These are phyloP conservation scores for Neoniphon sammara DNA, from an alignment of 2,797 vertebrate genomes.

Conservation along the genomic window DNA sequence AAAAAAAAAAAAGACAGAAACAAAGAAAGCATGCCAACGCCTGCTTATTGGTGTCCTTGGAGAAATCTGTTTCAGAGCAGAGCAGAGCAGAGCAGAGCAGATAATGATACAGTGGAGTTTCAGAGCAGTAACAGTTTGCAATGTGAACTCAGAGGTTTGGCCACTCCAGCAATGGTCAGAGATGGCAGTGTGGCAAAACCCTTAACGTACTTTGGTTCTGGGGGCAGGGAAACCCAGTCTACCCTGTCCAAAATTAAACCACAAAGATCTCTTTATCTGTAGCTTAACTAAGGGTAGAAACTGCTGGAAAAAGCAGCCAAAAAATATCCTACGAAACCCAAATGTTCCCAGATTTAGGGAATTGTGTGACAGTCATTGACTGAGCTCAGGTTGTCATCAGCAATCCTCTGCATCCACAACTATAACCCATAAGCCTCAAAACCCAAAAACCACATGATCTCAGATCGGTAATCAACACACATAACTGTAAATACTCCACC, in stretches of 20 bases:
- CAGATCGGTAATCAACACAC: conserved; percentile 19
- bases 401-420: not conserved
- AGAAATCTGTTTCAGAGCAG: conserved; percentile 16
- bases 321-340: too few species aligned
- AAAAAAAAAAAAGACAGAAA: conserved; percentile 28
- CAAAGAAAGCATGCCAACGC: not conserved
- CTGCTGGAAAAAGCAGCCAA: not conserved
- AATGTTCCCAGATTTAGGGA: not conserved
- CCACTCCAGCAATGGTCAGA: not conserved
- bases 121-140: not conserved
- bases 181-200: conserved; percentile 8
- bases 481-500: not conserved
- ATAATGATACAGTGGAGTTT: conserved; percentile 2
- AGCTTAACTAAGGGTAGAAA: not conserved
- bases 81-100: conserved; percentile 4
- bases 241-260: not conserved
- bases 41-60: conserved; percentile 11
- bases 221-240: not conserved
- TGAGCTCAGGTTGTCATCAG: not conserved
- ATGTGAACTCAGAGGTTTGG: conserved; percentile 25
- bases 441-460: conserved; percentile 13
- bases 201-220: conserved; percentile 8
- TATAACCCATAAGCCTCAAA: conserved; percentile 12
- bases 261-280: not conserved
- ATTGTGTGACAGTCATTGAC: too few species aligned